Base-by-base conservation (phyloP, 2,113 vertebrate species). In the Bubalus kerabau region DNA sequence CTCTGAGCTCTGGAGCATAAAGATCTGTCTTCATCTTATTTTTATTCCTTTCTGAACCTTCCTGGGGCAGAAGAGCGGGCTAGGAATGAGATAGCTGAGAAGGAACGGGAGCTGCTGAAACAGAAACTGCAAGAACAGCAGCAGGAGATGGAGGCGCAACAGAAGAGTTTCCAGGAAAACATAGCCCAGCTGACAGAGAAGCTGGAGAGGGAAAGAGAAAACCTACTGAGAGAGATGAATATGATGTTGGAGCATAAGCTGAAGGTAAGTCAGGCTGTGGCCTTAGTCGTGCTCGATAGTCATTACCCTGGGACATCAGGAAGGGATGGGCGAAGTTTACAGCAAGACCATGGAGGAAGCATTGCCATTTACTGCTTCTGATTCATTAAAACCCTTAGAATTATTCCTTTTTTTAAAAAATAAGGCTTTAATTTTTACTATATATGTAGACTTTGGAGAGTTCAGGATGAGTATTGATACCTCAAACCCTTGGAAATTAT, bases 21-120 rank as follows among this genome's bases (percentile, higher is more conserved):
- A 88, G 2, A 30, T 24, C 4, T 10, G 3, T 36, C 12, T 11
- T 83, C 12, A 90, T 7, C 6, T 36, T 1, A 2, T 78, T 82
- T 46, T 84, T 11, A 62, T 93, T 9, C 15, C 7, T 93, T 43
- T 93, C 36, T 81, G 15, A 82, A 90, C 26, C 2, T 96, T 71
- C 28, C 36, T 76, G 40, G 43, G 23, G 3, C 59, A 98, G 98
- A 0, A 17, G 76, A 93, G 89, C 17, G 1, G 2, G 54, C 93
- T 24, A 80, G 30, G 43, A 97, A 15, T 59, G 88, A 98, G 32
- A 48, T 10, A 5, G 85, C 80, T 74, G 85, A 95, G 36, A 95
- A 67, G 54, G 59, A 96, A 30, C 57, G 76, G 26, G 81, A 96
- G 14, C 15, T 97, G 40, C 28, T 97, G 30, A 76, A 0, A 12